Conservation (phyloP, 2,888 invertebrate genomes). For the Seladonia tumulorum region DNA sequence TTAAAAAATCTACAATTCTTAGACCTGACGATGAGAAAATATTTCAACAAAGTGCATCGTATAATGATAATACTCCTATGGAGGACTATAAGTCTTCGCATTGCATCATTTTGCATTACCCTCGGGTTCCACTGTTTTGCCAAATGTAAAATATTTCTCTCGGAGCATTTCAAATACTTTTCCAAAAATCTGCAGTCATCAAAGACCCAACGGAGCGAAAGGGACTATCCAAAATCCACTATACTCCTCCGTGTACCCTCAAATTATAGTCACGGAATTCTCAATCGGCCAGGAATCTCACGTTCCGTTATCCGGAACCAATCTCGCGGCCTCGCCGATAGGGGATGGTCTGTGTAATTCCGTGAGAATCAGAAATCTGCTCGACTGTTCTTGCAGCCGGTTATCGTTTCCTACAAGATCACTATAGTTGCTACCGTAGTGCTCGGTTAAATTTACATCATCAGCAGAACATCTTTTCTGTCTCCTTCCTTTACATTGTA, state of each 20-base stretch:
- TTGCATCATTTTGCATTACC: no score
- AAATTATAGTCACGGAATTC: not conserved
- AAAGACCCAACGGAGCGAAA: not conserved
- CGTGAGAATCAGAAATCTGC: constrained; percentile 11
- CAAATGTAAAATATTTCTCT: no score
- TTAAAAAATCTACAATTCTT: no score
- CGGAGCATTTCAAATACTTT: not conserved
- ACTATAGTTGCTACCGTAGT: not conserved
- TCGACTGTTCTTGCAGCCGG: not conserved
- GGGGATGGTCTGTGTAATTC: not conserved
- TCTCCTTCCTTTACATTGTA: not conserved
- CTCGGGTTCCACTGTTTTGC: no score
- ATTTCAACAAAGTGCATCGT: no score
- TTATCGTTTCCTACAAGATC: not conserved
- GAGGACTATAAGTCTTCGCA: no score
- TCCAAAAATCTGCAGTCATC: not conserved
- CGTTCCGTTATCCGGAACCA: constrained; percentile 4
- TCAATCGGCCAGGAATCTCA: not conserved
- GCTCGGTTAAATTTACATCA: not conserved
- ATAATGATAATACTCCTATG: no score
- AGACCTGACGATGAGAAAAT: no score
- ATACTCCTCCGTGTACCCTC: not conserved
- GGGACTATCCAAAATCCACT: not conserved
- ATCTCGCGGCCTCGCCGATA: constrained; percentile 3
- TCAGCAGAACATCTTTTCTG: not conserved